These are phyloP conservation scores for Limonius californicus DNA, from an alignment of 1,140 invertebrate species.

Conservation along the genomic window DNA sequence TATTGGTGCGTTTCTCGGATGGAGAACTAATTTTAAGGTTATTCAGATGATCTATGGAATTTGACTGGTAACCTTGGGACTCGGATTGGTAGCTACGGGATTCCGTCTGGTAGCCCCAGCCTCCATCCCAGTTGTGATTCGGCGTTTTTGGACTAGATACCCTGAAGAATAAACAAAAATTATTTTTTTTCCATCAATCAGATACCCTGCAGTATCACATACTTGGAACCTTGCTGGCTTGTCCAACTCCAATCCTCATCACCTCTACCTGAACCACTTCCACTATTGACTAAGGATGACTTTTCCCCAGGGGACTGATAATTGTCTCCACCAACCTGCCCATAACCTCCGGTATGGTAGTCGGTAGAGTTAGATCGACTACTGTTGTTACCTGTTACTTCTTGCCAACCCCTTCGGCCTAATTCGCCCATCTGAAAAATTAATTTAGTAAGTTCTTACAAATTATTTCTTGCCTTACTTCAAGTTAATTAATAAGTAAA, in stretches of 20 bases:
- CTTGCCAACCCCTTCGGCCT: slow-evolving; percentile 65
- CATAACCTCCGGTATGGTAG: slow-evolving; percentile 49
- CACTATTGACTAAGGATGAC: slow-evolving; percentile 47
- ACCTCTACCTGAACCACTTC: slow-evolving; percentile 43
- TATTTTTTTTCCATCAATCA: neutral
- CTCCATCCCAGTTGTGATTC: slow-evolving; percentile 37
- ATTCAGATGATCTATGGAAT: slow-evolving; percentile 5
- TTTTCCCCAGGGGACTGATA: slow-evolving; percentile 51
- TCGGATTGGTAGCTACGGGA: slow-evolving; percentile 15
- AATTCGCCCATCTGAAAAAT: slow-evolving; percentile 61
- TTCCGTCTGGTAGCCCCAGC: slow-evolving; percentile 38
- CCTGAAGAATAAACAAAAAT: slow-evolving; percentile 20
- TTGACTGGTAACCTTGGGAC: neutral
- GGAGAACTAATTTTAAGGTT: slow-evolving; percentile 25
- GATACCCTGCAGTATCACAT: no score
- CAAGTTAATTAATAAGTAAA: no score
- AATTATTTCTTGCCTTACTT: neutral
- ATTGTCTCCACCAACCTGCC: slow-evolving; percentile 48
- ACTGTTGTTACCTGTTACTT: slow-evolving; percentile 57
- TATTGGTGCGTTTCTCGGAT: slow-evolving; percentile 26
- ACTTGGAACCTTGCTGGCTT: slow-evolving; percentile 44
- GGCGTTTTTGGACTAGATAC: slow-evolving; percentile 44
- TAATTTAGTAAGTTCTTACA: neutral
- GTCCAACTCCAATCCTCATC: slow-evolving; percentile 45
- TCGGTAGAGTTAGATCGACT: slow-evolving; percentile 39